Conservation (phyloP, 1,140 invertebrate species). For the Drosophila simulans region DNA sequence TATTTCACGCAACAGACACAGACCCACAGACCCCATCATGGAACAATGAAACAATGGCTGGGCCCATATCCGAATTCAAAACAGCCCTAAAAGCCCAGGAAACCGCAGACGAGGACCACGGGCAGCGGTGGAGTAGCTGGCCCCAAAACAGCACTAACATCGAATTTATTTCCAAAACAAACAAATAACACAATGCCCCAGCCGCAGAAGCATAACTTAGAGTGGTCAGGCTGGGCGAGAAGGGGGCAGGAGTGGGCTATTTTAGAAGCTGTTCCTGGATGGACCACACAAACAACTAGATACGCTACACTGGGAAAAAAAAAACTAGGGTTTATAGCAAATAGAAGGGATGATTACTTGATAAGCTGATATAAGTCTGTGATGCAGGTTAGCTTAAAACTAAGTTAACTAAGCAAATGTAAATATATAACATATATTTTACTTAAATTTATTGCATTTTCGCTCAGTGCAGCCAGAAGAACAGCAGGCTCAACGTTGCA, state of each 20-base stretch:
- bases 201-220: constrained; percentile 36
- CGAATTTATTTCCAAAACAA: constrained; percentile 65
- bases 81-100: background rate
- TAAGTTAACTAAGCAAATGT: too few species aligned
- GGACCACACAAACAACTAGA: constrained; percentile 28
- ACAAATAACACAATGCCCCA: constrained; percentile 40
- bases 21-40: background rate
- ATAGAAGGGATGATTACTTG: too few species aligned
- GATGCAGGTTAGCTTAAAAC: too few species aligned
- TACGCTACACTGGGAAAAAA: constrained; percentile 1
- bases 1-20: constrained; percentile 48
- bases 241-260: constrained; percentile 11
- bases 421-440: background rate
- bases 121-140: constrained; percentile 35
- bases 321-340: background rate
- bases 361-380: too few species aligned
- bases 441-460: background rate
- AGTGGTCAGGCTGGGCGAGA: constrained; percentile 6
- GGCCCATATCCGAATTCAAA: constrained; percentile 20
- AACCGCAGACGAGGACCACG: constrained; percentile 18
- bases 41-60: constrained; percentile 13
- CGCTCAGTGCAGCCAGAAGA: constrained; percentile 13
- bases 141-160: constrained; percentile 51
- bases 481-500: constrained; percentile 39
- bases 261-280: constrained; percentile 49